Percentiles rank a stretch among this genome's conserved stretches.
Evolutionary conservation across 2,888 invertebrate genomes (phyloP).

Genomic region (Empis stercorea): DNA sequence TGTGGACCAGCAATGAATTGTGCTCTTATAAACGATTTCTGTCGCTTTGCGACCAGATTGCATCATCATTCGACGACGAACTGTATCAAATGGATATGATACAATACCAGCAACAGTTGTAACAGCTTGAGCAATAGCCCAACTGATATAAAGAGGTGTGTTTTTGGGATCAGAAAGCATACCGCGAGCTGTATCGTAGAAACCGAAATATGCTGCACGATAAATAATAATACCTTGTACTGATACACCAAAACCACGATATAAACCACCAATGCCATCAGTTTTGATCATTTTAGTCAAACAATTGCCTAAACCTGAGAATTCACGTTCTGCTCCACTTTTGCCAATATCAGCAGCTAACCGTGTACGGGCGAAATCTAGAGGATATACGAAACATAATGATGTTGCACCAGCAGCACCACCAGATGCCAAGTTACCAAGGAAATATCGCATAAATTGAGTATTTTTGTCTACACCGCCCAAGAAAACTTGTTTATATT

Average conservation of each 20-base stretch:
- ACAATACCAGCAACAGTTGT: constrained; percentile 84
- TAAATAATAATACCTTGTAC: constrained; percentile 95
- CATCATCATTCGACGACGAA: constrained; percentile 98
- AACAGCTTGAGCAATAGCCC: constrained; percentile 84
- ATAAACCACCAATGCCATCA: constrained; percentile 75
- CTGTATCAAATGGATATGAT: constrained; percentile 94
- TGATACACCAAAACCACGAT: constrained; percentile 89
- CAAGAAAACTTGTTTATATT: constrained; percentile 69
- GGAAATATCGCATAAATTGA: constrained; percentile 77
- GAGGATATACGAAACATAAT: constrained; percentile 86
- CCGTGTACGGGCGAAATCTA: constrained; percentile 91
- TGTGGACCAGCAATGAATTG: constrained; percentile 81
- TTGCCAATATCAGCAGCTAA: constrained; percentile 78
- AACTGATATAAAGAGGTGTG: constrained; percentile 81
- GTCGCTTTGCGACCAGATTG: constrained; percentile 77
- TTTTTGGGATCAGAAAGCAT: constrained; percentile 88
- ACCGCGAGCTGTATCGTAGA: constrained; percentile 91
- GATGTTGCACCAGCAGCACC: constrained; percentile 92
- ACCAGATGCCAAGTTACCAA: constrained; percentile 81
- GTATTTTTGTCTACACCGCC: constrained; percentile 77
- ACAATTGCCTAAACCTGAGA: constrained; percentile 81
- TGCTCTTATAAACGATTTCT: constrained; percentile 80
- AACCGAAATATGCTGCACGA: constrained; percentile 90
- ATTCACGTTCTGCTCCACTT: constrained; percentile 66
- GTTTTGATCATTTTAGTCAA: constrained; percentile 71